These are phyloP conservation scores for Baryphthengus martii DNA, from an alignment of 2,113 vertebrate species.

Conservation along the genomic window DNA sequence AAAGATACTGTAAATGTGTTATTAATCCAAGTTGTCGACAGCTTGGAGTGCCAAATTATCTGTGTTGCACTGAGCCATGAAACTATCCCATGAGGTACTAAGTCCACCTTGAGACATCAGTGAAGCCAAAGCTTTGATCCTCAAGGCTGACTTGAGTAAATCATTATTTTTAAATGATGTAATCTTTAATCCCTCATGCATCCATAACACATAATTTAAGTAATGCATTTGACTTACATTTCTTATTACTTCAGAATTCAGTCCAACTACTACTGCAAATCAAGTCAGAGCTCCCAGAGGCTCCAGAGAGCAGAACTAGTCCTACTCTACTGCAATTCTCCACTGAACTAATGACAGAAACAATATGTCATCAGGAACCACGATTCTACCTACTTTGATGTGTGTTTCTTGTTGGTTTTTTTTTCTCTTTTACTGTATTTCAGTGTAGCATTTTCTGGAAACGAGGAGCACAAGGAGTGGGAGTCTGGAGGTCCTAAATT, in stretches of 20 bases:
- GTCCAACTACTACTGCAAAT: neutral
- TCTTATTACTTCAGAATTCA: conserved; percentile 12
- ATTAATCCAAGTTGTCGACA: conserved; percentile 28
- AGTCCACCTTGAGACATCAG: conserved; percentile 37
- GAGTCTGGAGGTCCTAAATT: neutral
- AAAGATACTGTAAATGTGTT: conserved; percentile 16
- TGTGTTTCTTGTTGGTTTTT: neutral
- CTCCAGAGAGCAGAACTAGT: neutral
- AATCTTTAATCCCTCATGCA: conserved; percentile 36
- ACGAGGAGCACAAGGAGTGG: neutral
- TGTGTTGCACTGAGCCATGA: conserved; percentile 6
- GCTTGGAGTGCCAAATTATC: conserved; percentile 26
- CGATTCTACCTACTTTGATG: neutral
- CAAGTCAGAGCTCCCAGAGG: neutral
- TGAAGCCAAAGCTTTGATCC: conserved; percentile 50
- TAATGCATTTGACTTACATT: conserved; percentile 18
- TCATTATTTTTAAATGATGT: conserved; percentile 26
- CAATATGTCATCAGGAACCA: neutral
- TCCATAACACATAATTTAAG: conserved; percentile 12
- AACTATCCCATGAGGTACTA: conserved; percentile 9
- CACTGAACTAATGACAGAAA: neutral
- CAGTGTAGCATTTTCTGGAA: neutral
- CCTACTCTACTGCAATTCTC: neutral
- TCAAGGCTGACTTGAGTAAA: conserved; percentile 50
- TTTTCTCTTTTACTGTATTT: neutral